Evolutionary conservation across 2,113 vertebrate genomes (phyloP), one percentile per base, ranked within the genome.

Genomic region (Cyprinodon variegatus): DNA sequence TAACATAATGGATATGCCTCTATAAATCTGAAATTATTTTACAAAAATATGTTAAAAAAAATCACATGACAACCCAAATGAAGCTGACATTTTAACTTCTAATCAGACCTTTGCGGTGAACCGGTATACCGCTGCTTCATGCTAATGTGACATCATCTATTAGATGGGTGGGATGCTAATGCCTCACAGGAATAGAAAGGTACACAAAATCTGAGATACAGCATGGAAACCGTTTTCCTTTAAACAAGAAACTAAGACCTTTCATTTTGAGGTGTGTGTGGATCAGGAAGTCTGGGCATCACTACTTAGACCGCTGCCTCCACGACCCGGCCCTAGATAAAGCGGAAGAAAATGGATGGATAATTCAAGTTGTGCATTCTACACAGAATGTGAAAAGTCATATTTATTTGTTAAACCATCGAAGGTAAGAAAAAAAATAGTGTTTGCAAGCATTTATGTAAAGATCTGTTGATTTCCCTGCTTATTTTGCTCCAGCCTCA

Each of bases 1-100:
- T 38, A 69, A 45, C 41, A 66, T 60, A 65, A 40, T 62, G 22
- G 20, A 62, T 69, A 71, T 59, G 74, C 63, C 63, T 81, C 45
- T 70, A 10, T 15, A 63, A 73, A 41, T 70, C 62, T 76, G 77
- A 81, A 81, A 87, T 89, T 81, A 72, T 38, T 85, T 85, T 85
- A 68, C 82, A 87, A 87, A 79, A 84, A 12, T 64, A 17, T 38
- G 53, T 75, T 73, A 77, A 50, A 3, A 9, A 80, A 50, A 45
- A 59, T 65, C 71, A 76, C 43, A 37, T 68, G 61, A 62, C 70
- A 63, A 68, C 22, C 36, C 62, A 81, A 76, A 85, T 39, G 10
- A 81, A 82, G 61, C 14, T 66, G 70, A 77, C 81, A 83, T 84
- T 75, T 82, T 61, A 79, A 83, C 69, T 68, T 80, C 80, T 74